These are phyloP conservation scores for Hirundichthys speculiger DNA, from an alignment of 2,113 vertebrate genomes.

Conservation along the genomic window DNA sequence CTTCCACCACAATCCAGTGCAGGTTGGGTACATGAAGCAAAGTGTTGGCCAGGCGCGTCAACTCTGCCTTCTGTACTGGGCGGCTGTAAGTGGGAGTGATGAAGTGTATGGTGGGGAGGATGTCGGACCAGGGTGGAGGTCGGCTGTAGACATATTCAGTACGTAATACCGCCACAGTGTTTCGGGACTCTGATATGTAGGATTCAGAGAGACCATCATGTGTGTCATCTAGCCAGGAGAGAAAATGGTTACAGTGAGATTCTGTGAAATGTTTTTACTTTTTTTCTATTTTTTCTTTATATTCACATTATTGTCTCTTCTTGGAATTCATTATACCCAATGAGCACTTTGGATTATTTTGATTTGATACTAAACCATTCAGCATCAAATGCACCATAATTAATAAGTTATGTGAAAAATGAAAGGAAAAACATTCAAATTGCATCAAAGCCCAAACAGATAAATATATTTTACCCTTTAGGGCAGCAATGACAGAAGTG, in stretches of 20 bases:
- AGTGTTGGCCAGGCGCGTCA: constrained; percentile 92
- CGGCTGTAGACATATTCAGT: constrained; percentile 82
- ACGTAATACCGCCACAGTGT: constrained; percentile 87
- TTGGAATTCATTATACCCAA: neutral
- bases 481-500: constrained; percentile 83
- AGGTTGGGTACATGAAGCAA: constrained; percentile 91
- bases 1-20: constrained; percentile 95
- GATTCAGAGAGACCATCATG: constrained; percentile 77
- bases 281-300: too few species aligned
- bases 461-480: constrained; percentile 82
- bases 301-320: neutral
- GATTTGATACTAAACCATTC: too few species aligned
- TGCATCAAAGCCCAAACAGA: neutral
- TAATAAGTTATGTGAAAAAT: too few species aligned
- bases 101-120: constrained; percentile 83
- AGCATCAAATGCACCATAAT: too few species aligned
- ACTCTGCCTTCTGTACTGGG: constrained; percentile 93
- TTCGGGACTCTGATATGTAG: neutral
- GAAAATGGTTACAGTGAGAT: constrained; percentile 1
- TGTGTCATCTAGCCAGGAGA: constrained; percentile 80
- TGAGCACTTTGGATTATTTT: too few species aligned
- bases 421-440: neutral
- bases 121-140: constrained; percentile 83
- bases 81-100: constrained; percentile 90
- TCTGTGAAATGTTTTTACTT: neutral